Base-by-base conservation (phyloP, 2,797 vertebrate genomes). In the Leucoraja ocellata region DNA sequence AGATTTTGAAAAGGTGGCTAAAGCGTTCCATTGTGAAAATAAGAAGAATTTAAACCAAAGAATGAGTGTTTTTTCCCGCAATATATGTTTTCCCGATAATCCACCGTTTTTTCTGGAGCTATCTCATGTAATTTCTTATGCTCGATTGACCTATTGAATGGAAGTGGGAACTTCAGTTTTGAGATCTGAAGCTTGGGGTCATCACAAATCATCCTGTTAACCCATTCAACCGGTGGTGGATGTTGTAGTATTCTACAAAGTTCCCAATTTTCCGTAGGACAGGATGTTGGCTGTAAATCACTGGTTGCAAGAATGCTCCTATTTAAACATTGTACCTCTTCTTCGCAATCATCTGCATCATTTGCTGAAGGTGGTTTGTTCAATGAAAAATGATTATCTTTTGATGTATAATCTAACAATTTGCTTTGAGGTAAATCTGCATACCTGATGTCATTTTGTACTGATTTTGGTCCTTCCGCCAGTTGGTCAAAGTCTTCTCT, bases 21-120 rank as follows among this genome's bases (percentile, higher is more conserved):
- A 16, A 92, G 25, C 73, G 21, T 76, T 92, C 71, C 97, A 68
- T 97, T 96, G 93, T 96, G 97, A 90, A 97, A 97, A 95, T 96
- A 96, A 95, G 96, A 96, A 93, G 94, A 95, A 95, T 97, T 96
- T 71, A 97, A 95, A 76, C 97, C 96, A 88, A 94, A 97, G 95
- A 97, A 98, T 74, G 95, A 94, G 18, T 97, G 96, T 94, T 94
- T 97, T 94, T 93, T 97, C 65, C 96, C 97, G 0, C 94, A 94
- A 93, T 93, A 91, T 4, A 94, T 91, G 13, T 96, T 97, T 93
- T 97, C 96, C 93, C 95, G 96, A 93, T 98, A 96, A 94, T 98
- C 95, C 93, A 97, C 96, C 21, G 93, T 93, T 46, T 96, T 94
- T 76, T 73, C 93, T 46, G 94, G 94, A 94, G 95, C 0, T 0